These are phyloP conservation scores for Enteromius fasciolatus DNA, from an alignment of 2,797 vertebrate species.

Conservation along the genomic window DNA sequence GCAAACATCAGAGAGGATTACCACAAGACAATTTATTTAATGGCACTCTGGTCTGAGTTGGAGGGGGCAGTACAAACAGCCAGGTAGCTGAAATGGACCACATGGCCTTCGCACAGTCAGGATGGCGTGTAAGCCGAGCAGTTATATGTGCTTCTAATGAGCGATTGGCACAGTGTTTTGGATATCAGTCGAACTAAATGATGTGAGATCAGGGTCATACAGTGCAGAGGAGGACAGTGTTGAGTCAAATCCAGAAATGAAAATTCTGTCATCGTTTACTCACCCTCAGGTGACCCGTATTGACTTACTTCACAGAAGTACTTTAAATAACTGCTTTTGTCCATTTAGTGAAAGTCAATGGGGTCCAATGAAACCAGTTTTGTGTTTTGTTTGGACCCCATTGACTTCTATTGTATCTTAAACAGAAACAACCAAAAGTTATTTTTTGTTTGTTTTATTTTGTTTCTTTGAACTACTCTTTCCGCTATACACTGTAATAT, in stretches of 20 bases:
- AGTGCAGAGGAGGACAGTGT: constrained; percentile 11
- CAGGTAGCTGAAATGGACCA: constrained; percentile 69
- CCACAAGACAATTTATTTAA: constrained; percentile 84
- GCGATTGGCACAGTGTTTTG: constrained; percentile 25
- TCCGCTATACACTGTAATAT: background rate
- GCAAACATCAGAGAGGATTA: constrained; percentile 81
- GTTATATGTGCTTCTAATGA: constrained; percentile 27
- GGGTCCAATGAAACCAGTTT: background rate
- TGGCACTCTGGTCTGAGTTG: constrained; percentile 70
- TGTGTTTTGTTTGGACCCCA: background rate
- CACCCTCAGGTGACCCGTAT: background rate
- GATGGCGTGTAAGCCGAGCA: constrained; percentile 15
- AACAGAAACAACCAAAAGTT: background rate
- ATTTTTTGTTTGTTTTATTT: background rate
- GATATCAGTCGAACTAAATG: constrained; percentile 27
- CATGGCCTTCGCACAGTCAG: constrained; percentile 35
- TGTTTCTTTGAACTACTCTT: background rate
- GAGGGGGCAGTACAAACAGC: constrained; percentile 40
- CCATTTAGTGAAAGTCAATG: background rate
- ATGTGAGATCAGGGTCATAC: background rate
- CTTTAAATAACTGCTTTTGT: background rate
- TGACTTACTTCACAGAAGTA: too few relatives aligned
- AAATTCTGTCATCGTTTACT: background rate
- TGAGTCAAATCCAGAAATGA: background rate
- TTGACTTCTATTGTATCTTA: background rate